Conservation (phyloP, 2,113 vertebrate genomes). For the Isichthys henryi region DNA sequence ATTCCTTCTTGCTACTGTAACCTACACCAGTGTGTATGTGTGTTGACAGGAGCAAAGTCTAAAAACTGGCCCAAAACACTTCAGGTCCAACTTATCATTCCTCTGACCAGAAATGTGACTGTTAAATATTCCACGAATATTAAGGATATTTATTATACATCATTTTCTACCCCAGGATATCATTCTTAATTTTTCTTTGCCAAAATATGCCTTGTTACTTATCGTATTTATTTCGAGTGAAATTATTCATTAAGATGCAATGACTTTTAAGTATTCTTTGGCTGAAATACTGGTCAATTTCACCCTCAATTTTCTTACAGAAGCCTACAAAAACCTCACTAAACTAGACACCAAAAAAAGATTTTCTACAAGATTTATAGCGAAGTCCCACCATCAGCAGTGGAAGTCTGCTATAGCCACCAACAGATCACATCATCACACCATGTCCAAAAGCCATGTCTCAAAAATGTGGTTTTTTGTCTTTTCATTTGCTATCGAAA, state of each 20-base stretch:
- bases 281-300: not conserved
- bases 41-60: not conserved
- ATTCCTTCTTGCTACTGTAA: not conserved
- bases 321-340: not conserved
- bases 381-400: not conserved
- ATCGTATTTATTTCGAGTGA: not conserved
- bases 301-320: not conserved
- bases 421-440: no score
- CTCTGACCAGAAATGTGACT: not conserved
- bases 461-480: not conserved
- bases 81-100: not conserved
- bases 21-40: not conserved
- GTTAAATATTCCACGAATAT: not conserved
- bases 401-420: not conserved
- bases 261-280: not conserved
- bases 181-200: not conserved
- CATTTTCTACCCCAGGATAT: not conserved
- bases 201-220: not conserved
- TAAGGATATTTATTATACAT: not conserved
- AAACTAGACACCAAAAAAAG: not conserved
- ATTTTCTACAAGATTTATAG: not conserved
- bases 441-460: not conserved
- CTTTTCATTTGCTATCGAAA: not conserved
- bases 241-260: not conserved
- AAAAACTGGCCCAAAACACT: not conserved